phyloP scores from a whole-genome alignment of 1,140 invertebrate genomes.

The Drosophila parabipectinata region DNA sequence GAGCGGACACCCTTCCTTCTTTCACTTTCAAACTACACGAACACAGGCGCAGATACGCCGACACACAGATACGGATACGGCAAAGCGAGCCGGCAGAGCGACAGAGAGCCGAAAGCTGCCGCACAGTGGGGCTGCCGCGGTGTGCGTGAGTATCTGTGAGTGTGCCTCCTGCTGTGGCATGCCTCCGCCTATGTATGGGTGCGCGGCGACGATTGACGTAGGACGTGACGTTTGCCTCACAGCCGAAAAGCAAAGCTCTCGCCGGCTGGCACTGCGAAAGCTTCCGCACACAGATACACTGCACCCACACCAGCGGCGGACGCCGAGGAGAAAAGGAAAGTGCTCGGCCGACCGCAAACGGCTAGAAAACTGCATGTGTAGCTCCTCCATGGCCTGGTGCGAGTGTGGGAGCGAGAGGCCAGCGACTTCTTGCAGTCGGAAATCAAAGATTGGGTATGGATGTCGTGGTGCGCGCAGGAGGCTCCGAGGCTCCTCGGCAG shows the following conservation, averaged over 20 bases:
- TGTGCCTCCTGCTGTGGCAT: constrained; percentile 22
- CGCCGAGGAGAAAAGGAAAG: constrained; percentile 40
- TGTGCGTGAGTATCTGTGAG: constrained; percentile 6
- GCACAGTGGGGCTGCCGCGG: constrained; percentile 27
- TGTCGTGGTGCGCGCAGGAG: constrained; percentile 1
- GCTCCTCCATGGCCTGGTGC: constrained; percentile 15
- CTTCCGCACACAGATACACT: constrained; percentile 5
- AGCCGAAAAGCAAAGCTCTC: constrained; percentile 57
- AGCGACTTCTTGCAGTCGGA: constrained; percentile 48
- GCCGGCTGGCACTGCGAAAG: constrained; percentile 22
- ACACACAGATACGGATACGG: constrained; percentile 7
- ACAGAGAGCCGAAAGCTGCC: constrained; percentile 50
- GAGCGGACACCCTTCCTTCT: constrained; percentile 64
- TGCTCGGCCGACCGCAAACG: constrained; percentile 46
- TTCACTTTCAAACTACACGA: constrained; percentile 73
- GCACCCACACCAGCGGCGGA: background rate
- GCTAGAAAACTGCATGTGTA: constrained; percentile 54
- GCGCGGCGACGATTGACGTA: constrained; percentile 25
- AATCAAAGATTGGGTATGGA: constrained; percentile 29
- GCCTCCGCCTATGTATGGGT: constrained; percentile 44
- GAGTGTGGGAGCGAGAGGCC: constrained; percentile 25
- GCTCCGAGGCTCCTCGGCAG: constrained; percentile 1
- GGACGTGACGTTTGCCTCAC: constrained; percentile 6
- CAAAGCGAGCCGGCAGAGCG: constrained; percentile 17
- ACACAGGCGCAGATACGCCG: constrained; percentile 9